Percentiles rank a stretch among this genome's conserved stretches.
Conservation (phyloP, 2,113 vertebrate species). For the Colinus virginianus region DNA sequence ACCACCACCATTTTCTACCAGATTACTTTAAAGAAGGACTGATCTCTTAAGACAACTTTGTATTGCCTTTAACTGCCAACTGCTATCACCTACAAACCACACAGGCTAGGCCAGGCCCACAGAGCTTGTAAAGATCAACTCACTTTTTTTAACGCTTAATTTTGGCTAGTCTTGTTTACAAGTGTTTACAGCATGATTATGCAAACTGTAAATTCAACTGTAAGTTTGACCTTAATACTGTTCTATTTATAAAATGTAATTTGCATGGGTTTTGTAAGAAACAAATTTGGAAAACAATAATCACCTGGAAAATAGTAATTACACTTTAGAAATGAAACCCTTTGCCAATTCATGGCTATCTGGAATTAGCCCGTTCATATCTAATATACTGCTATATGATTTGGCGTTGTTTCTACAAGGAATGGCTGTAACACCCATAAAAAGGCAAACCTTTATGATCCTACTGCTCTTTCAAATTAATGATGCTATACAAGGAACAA, state of each 20-base stretch:
- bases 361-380: background rate
- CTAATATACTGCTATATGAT: background rate
- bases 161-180: constrained; percentile 11
- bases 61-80: background rate
- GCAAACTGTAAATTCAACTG: background rate
- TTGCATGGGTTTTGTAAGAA: background rate
- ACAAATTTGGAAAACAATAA: constrained; percentile 3
- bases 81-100: background rate
- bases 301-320: background rate
- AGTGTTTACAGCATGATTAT: background rate
- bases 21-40: background rate
- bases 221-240: background rate
- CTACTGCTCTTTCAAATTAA: background rate
- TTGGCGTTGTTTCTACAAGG: background rate
- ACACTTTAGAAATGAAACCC: background rate
- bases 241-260: background rate
- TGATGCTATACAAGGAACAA: background rate
- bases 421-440: background rate
- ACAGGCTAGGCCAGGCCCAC: background rate
- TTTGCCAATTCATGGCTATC: background rate
- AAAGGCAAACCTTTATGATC: background rate
- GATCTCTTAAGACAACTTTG: background rate
- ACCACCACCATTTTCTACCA: background rate
- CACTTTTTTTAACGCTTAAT: background rate
- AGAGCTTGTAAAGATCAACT: constrained; percentile 19